These are phyloP conservation scores for Acropternis orthonyx DNA, from an alignment of 2,797 vertebrate species.

Conservation along the genomic window DNA sequence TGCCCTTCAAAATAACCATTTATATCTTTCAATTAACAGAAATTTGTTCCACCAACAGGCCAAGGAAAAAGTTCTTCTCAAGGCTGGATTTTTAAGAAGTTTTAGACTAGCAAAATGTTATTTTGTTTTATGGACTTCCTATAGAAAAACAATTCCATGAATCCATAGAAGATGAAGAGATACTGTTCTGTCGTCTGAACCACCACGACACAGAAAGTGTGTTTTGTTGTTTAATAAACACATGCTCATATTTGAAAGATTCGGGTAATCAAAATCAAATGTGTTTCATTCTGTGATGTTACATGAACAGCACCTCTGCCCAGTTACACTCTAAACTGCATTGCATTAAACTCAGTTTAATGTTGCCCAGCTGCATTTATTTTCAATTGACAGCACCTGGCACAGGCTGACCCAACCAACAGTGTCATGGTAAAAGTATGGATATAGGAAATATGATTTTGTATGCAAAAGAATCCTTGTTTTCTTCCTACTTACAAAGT, in stretches of 20 bases:
- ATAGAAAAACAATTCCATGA: not conserved
- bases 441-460: not conserved
- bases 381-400: not conserved
- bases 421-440: accelerated
- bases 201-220: not conserved
- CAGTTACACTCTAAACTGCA: accelerated
- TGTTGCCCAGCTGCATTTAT: not conserved
- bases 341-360: not conserved
- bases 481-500: not conserved
- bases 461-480: not conserved
- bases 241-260: not conserved
- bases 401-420: not conserved
- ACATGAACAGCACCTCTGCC: not conserved
- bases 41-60: not conserved
- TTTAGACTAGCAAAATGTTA: not conserved
- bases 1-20: not conserved
- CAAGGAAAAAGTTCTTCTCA: not conserved
- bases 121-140: not conserved
- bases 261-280: not conserved
- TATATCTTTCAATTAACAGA: not conserved
- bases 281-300: not conserved
- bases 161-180: not conserved
- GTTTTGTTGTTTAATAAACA: not conserved
- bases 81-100: not conserved
- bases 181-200: not conserved